A percentile compares a stretch with the other conserved stretches of the same genome.
Conservation (phyloP, 2,113 vertebrate species). For the Sturnus vulgaris region DNA sequence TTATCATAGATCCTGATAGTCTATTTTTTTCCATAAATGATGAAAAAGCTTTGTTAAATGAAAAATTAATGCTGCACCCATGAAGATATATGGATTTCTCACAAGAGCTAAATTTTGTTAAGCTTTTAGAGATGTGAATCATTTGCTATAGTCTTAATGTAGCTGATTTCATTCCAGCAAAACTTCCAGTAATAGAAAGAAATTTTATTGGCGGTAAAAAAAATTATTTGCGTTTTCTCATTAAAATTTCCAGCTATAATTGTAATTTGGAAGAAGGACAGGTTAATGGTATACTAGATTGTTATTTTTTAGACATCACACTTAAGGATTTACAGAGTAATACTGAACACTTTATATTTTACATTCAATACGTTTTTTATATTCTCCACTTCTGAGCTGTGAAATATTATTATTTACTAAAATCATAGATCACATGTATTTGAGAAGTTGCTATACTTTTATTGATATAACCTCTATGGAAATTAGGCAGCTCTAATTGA, state of each 20-base stretch:
- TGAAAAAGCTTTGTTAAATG: background rate
- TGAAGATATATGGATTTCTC: background rate
- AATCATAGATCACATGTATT: background rate
- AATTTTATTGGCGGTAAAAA: background rate
- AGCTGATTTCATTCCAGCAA: background rate
- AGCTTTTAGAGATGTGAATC: background rate
- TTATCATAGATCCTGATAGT: background rate
- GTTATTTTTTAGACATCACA: background rate
- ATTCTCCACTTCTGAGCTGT: background rate
- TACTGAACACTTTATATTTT: background rate
- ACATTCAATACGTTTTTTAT: background rate
- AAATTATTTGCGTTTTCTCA: background rate
- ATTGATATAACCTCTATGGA: background rate
- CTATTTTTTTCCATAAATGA: background rate
- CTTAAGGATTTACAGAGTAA: background rate
- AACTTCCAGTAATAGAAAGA: background rate
- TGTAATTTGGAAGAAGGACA: background rate
- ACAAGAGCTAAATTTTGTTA: background rate
- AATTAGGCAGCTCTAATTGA: background rate
- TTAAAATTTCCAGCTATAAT: background rate
- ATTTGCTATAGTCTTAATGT: background rate
- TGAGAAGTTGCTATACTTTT: background rate
- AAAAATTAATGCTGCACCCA: background rate
- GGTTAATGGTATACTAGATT: background rate
- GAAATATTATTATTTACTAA: background rate